Evolutionary conservation across 2,888 invertebrate genomes (phyloP).

Genomic region (Torymus texanus): DNA sequence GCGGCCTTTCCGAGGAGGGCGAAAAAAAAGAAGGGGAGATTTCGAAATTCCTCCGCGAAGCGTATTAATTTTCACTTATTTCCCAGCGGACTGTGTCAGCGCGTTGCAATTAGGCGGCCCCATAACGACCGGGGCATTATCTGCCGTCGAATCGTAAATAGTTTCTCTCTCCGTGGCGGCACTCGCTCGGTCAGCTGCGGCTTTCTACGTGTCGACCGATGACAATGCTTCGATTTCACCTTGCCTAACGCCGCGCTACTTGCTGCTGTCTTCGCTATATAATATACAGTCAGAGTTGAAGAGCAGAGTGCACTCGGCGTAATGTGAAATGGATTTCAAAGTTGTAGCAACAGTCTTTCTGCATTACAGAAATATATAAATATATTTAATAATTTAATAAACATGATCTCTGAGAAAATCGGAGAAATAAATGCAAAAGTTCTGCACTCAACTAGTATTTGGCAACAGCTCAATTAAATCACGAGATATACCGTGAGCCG

Average conservation of each 20-base stretch:
- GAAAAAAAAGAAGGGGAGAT: constrained; percentile 4
- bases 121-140: constrained; percentile 39
- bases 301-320: too few species aligned
- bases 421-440: too few species aligned
- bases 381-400: too few species aligned
- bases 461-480: too few species aligned
- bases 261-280: background rate
- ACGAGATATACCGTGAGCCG: too few species aligned
- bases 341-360: too few species aligned
- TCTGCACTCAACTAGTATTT: too few species aligned
- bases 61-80: constrained; percentile 43
- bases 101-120: constrained; percentile 23
- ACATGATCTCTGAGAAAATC: too few species aligned
- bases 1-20: background rate
- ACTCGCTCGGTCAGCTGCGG: background rate
- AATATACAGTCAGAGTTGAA: too few species aligned
- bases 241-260: background rate
- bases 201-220: constrained; percentile 15
- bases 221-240: constrained; percentile 46
- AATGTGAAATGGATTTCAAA: too few species aligned
- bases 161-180: constrained; percentile 9
- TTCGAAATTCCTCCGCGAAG: constrained; percentile 41
- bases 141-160: constrained; percentile 31
- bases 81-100: constrained; percentile 22
- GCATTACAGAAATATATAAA: too few species aligned